Evolutionary conservation across 2,888 invertebrate genomes (phyloP).

Genomic region (Acanthosoma haemorrhoidale): DNA sequence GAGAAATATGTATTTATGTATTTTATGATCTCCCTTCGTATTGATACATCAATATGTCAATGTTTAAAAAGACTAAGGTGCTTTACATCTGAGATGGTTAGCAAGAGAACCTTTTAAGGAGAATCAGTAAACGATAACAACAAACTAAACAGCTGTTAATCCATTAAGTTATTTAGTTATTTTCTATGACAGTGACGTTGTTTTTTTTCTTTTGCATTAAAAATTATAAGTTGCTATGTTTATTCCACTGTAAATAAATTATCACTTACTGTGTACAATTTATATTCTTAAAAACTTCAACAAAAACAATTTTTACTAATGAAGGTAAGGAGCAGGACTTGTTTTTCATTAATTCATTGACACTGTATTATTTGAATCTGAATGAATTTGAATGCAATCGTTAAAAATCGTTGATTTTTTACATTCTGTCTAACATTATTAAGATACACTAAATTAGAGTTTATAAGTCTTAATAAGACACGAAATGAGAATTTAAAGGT

Average conservation of each 20-base stretch:
- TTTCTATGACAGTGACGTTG: not conserved
- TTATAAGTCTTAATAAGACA: not conserved
- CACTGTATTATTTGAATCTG: not conserved
- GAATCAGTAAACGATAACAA: not conserved
- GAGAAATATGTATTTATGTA: constrained; percentile 6
- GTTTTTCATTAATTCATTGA: not conserved
- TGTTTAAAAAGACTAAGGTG: not conserved
- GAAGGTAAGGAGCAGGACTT: not conserved
- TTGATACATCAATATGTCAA: not conserved
- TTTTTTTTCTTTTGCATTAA: not conserved
- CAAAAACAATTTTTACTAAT: not conserved
- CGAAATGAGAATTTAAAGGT: no score
- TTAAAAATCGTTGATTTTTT: not conserved
- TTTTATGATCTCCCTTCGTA: constrained; percentile 14
- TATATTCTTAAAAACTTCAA: not conserved
- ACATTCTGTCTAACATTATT: not conserved
- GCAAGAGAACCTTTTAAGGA: not conserved
- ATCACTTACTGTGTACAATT: not conserved
- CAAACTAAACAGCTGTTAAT: not conserved
- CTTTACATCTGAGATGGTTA: not conserved
- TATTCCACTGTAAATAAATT: not conserved
- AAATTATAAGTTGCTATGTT: not conserved
- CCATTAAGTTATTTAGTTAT: not conserved
- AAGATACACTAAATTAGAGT: not conserved
- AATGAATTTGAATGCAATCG: no score